A percentile compares a stretch with the other conserved stretches of the same genome.
These are phyloP conservation scores for Rosalia funebris DNA, from an alignment of 2,888 invertebrate species.

Conservation along the genomic window DNA sequence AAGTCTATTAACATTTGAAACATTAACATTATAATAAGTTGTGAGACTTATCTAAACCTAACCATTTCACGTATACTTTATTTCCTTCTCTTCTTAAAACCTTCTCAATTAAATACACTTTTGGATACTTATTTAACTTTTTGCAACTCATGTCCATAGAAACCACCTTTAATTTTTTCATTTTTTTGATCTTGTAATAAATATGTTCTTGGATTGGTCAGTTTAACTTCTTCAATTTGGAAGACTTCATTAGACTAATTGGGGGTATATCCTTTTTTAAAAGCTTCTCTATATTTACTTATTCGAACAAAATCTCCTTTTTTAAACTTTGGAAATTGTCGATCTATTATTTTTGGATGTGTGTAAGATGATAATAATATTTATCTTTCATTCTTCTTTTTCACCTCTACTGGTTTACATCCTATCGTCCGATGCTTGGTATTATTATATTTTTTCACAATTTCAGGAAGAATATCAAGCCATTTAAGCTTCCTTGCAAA, in stretches of 20 bases:
- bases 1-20: not conserved
- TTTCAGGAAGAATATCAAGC: constrained; percentile 25
- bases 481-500: constrained; percentile 44
- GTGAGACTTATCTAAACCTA: constrained; percentile 30
- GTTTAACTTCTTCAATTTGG: constrained; percentile 47
- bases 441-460: constrained; percentile 28
- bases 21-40: constrained; percentile 8
- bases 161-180: constrained; percentile 45
- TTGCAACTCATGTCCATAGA: constrained; percentile 33
- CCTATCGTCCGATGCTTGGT: constrained; percentile 18
- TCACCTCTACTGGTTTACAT: constrained; percentile 16
- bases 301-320: constrained; percentile 47
- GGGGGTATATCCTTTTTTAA: constrained; percentile 55
- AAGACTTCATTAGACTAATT: constrained; percentile 59
- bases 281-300: constrained; percentile 49
- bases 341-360: constrained; percentile 27
- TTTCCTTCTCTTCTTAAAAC: constrained; percentile 45
- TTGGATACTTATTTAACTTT: not conserved
- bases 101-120: constrained; percentile 53
- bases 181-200: constrained; percentile 46
- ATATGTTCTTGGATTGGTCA: constrained; percentile 53
- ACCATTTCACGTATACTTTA: constrained; percentile 49
- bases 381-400: constrained; percentile 19
- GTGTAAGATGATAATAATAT: constrained; percentile 16
- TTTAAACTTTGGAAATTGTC: constrained; percentile 29